Conservation (phyloP, 2,113 vertebrate species). For the Pampusana beccarii region DNA sequence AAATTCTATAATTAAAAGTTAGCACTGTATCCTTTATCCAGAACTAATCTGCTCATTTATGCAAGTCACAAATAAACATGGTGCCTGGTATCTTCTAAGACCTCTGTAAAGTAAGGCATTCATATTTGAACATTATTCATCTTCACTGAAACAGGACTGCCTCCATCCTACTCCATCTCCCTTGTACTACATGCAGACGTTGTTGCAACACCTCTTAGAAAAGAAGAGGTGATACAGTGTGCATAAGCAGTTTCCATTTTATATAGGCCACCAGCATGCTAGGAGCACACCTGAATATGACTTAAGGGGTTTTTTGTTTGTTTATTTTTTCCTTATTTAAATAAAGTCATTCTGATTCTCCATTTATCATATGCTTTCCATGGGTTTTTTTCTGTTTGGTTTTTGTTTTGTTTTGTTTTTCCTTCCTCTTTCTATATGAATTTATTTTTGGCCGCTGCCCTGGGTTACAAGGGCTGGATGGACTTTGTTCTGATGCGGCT, state of each 20-base stretch:
- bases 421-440: not conserved
- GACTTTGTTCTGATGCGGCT: rapidly evolving
- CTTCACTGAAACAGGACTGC: not conserved
- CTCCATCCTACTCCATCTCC: not conserved
- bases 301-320: not conserved
- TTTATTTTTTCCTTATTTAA: not conserved
- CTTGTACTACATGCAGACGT: not conserved
- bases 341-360: not conserved
- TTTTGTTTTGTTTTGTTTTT: not conserved
- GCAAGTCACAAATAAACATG: not conserved
- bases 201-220: not conserved
- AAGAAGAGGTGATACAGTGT: not conserved
- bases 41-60: not conserved
- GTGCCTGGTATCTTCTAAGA: not conserved
- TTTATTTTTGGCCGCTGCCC: not conserved
- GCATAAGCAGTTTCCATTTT: not conserved
- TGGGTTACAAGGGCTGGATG: not conserved
- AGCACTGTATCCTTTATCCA: not conserved
- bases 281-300: not conserved
- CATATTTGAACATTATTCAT: not conserved
- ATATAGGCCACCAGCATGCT: not conserved
- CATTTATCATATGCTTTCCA: not conserved
- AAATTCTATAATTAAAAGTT: not conserved
- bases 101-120: not conserved
- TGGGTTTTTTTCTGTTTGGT: too few relatives aligned